Conservation (phyloP, 2,113 vertebrate species). For the Phrynosoma platyrhinos region DNA sequence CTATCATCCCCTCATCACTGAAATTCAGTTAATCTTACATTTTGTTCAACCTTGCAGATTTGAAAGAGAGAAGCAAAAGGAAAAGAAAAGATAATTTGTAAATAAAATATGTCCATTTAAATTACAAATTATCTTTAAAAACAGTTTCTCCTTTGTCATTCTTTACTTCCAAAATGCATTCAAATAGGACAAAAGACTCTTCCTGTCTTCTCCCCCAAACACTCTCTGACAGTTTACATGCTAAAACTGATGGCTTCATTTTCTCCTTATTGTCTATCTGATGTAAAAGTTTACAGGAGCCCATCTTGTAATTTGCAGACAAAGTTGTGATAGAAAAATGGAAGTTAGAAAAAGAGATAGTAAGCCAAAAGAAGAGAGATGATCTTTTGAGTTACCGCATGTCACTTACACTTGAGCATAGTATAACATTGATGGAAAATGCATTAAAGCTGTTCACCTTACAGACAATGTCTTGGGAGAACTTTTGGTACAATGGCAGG, state of each 20-base stretch:
- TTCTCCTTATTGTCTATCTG: conserved; percentile 61
- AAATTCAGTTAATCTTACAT: conserved; percentile 35
- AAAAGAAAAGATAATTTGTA: not conserved
- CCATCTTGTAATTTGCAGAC: conserved; percentile 69
- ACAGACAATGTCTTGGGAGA: conserved; percentile 60
- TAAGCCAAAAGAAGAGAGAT: conserved; percentile 34
- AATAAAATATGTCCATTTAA: conserved; percentile 30
- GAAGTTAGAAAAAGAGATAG: conserved; percentile 29
- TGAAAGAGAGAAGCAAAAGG: conserved; percentile 51
- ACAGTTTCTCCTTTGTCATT: conserved; percentile 58
- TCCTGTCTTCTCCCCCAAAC: conserved; percentile 50
- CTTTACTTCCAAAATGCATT: conserved; percentile 58
- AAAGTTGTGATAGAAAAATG: conserved; percentile 52
- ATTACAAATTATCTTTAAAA: conserved; percentile 54
- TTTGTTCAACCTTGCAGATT: conserved; percentile 65
- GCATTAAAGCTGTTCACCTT: conserved; percentile 61
- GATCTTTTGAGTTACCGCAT: conserved; percentile 51
- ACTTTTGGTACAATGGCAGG: conserved; percentile 81
- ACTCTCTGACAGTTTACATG: conserved; percentile 58
- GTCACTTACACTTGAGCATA: conserved; percentile 42
- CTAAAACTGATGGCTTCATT: conserved; percentile 56
- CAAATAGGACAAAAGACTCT: conserved; percentile 54
- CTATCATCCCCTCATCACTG: conserved; percentile 52
- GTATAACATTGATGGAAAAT: conserved; percentile 69
- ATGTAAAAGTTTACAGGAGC: conserved; percentile 67